Base-by-base conservation (phyloP, 2,797 vertebrate species). In the Microctenopoma stevenorrisi region DNA sequence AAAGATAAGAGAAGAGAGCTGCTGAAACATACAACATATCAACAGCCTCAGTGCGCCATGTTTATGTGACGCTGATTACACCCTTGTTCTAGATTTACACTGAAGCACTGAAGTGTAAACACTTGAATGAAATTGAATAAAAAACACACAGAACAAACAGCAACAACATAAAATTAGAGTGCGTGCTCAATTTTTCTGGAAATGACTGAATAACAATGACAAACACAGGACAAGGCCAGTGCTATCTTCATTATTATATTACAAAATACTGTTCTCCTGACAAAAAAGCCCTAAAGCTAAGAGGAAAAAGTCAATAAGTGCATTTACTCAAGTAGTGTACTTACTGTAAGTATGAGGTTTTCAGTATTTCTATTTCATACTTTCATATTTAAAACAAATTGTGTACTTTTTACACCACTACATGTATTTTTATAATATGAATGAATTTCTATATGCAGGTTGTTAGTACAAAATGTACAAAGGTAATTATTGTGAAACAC, bases 51-150 rank as follows among this genome's bases (percentile, higher is more conserved):
- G 30, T 35, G 53, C 13, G 8, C 25, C 26, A 12, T 28, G 44
- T 64, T 80, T 58, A 64, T 25, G 35, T 62, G 40, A 79, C 4
- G 43, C 60, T 53, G 57, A 80, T 73, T 56, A 63, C 15, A 12
- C n/a, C 18, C 15, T 77, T 82, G 69, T 74, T 76, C 25, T 28
- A 13, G 38, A 55, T 81, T 81, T 55, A 65, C 26, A 54, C 64
- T 8, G 28, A 64, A 75, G 65, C 9, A 50, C 42, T 64, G 18
- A 67, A 78, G 28, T 64, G 30, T 67, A 70, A 82, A 67, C 64
- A 71, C 38, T 60, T 61, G 15, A 65, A 8, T 67, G 44, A 52
- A 11, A 60, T 7, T 57, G 53, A 73, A 75, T 62, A 59, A 43
- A 33, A 68, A 35, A 15, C 25, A 59, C 69, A 48, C 52, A 53